These are phyloP conservation scores for Centropus unirufus DNA, from an alignment of 2,113 vertebrate genomes.

Conservation along the genomic window DNA sequence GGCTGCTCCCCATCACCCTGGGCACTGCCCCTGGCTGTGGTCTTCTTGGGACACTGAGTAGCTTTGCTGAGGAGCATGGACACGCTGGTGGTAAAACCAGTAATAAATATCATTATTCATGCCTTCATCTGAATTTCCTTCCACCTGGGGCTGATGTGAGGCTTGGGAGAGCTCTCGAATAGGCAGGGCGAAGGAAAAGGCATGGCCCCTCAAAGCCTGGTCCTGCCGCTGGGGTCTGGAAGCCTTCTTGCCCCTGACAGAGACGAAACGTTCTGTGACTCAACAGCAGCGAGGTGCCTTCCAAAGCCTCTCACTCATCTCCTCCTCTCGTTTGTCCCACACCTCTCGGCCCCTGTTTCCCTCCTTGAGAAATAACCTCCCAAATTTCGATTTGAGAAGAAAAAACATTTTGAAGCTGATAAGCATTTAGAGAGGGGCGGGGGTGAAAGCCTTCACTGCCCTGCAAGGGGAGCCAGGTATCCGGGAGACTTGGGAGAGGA, in stretches of 20 bases:
- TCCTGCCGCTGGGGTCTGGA: background rate
- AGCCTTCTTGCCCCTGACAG: background rate
- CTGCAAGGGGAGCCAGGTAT: background rate
- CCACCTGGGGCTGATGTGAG: background rate
- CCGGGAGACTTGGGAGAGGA: background rate
- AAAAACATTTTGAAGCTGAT: background rate
- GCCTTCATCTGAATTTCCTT: background rate
- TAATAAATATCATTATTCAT: background rate
- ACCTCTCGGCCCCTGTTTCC: background rate
- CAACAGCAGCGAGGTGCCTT: background rate
- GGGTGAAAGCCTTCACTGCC: background rate
- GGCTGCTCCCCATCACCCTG: background rate
- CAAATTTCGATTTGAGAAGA: background rate
- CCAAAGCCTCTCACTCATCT: background rate
- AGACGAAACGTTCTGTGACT: background rate
- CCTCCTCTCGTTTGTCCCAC: background rate
- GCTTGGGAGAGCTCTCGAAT: background rate
- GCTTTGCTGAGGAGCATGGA: background rate
- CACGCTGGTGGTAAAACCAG: background rate
- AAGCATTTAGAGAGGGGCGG: background rate
- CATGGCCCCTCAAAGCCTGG: background rate
- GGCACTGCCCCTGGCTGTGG: background rate
- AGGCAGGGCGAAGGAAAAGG: background rate
- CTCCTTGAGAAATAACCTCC: background rate
- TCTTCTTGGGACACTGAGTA: background rate